These are phyloP conservation scores for Sarcoramphus papa DNA, from an alignment of 2,797 vertebrate species.

Conservation along the genomic window DNA sequence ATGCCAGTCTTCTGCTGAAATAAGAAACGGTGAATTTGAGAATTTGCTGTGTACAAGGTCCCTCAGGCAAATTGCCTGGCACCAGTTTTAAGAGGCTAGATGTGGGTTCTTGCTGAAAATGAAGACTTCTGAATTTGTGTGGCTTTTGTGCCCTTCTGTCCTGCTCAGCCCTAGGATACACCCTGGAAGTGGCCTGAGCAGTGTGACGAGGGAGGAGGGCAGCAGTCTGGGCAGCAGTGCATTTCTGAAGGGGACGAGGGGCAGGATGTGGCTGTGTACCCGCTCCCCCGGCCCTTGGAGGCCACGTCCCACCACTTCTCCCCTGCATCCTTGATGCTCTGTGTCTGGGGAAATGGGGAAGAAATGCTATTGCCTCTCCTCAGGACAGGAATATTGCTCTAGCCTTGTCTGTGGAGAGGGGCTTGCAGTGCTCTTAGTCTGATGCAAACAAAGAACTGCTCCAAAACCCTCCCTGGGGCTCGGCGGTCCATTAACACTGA, in stretches of 20 bases:
- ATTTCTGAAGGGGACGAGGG: rapidly evolving
- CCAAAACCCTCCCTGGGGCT: background rate
- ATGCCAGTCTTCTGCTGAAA: background rate
- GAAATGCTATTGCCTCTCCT: background rate
- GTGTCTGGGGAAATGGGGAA: background rate
- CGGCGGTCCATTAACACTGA: rapidly evolving
- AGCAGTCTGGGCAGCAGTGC: background rate
- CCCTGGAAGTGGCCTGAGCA: background rate
- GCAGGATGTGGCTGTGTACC: rapidly evolving
- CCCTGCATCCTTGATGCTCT: background rate
- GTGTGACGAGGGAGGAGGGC: rapidly evolving
- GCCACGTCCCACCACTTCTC: background rate
- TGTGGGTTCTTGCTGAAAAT: background rate
- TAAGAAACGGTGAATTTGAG: background rate
- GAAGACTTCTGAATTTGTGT: background rate
- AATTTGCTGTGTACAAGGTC: background rate
- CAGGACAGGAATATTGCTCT: background rate
- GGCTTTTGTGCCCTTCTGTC: background rate
- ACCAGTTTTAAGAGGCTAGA: background rate
- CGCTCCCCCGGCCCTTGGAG: rapidly evolving
- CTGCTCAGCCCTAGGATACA: rapidly evolving
- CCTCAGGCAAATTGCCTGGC: background rate
- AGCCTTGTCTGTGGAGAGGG: background rate
- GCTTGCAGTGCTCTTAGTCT: background rate
- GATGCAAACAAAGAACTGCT: background rate